Percentiles rank a stretch among this genome's conserved stretches.
Conservation (phyloP, 1,140 invertebrate genomes). For the Hyposmocoma kahamanoa region DNA sequence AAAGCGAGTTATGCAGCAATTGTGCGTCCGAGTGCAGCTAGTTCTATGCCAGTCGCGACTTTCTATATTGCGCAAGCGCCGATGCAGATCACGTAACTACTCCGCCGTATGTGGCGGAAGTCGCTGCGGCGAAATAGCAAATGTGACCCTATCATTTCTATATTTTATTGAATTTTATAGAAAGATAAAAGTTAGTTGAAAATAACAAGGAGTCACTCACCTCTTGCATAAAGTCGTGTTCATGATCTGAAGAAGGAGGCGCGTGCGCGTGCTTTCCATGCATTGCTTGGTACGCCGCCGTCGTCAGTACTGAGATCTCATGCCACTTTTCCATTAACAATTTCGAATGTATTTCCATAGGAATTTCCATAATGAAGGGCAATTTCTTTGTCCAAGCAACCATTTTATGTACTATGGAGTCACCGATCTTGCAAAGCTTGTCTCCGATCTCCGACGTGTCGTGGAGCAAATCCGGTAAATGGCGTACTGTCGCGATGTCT, state of each 20-base stretch:
- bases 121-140: conserved; percentile 41
- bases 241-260: conserved; percentile 69
- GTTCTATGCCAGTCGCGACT: conserved; percentile 43
- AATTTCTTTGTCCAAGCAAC: conserved; percentile 98
- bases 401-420: conserved; percentile 96
- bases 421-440: conserved; percentile 94
- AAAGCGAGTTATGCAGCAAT: conserved; percentile 44
- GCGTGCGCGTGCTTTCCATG: conserved; percentile 79
- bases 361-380: conserved; percentile 96
- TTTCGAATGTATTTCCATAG: conserved; percentile 94
- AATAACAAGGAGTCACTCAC: conserved; percentile 61
- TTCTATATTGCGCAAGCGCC: conserved; percentile 65
- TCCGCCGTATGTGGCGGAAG: conserved; percentile 60
- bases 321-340: conserved; percentile 98
- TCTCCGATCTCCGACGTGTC: conserved; percentile 93
- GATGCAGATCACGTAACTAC: conserved; percentile 68
- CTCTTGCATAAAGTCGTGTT: conserved; percentile 85
- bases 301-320: conserved; percentile 94
- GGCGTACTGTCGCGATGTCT: conserved; percentile 92
- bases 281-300: conserved; percentile 94
- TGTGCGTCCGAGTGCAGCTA: conserved; percentile 56
- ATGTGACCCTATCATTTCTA: too few relatives aligned
- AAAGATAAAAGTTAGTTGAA: not conserved
- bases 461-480: conserved; percentile 91
- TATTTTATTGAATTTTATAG: not conserved